Evolutionary conservation across 92 coral and sea anemone species (phyloP).

Genomic region (Heteractis magnifica): DNA sequence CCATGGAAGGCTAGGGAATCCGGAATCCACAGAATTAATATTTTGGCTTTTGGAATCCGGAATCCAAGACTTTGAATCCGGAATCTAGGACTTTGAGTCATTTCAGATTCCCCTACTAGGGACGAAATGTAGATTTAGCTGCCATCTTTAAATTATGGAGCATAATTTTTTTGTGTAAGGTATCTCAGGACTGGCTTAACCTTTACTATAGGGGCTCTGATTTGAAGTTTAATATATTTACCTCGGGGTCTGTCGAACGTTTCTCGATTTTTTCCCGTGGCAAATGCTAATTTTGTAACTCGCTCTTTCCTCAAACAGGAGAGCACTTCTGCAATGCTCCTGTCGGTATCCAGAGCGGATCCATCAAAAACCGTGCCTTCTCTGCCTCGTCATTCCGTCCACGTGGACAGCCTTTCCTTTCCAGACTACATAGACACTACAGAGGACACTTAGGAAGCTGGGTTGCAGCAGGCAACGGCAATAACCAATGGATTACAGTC

Average conservation of each 20-base stretch:
- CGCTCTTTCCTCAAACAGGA: background rate
- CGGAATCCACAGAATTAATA: too few species aligned
- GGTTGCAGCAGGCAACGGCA: constrained; percentile 49
- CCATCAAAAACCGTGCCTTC: constrained; percentile 54
- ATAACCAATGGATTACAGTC: constrained; percentile 60
- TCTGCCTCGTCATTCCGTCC: constrained; percentile 49
- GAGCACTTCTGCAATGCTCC: constrained; percentile 62
- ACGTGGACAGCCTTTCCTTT: constrained; percentile 45
- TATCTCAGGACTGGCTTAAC: too few species aligned
- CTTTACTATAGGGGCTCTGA: too few species aligned
- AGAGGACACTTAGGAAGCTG: constrained; percentile 49
- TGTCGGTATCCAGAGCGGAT: constrained; percentile 58
- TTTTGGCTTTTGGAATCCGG: too few species aligned
- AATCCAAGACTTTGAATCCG: too few species aligned
- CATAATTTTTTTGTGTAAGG: too few species aligned
- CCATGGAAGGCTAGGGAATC: too few species aligned
- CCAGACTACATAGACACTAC: constrained; percentile 41
- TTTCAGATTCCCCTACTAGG: too few species aligned
- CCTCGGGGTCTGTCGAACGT: background rate
- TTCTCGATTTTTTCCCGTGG: background rate
- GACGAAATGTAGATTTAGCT: too few species aligned
- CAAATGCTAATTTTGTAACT: background rate
- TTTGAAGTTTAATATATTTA: background rate
- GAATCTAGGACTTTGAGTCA: too few species aligned
- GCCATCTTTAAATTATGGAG: too few species aligned